Evolutionary conservation across 2,888 invertebrate genomes (phyloP), one percentile per base, ranked within the genome.

Genomic region (Ypsolopha scabrella): DNA sequence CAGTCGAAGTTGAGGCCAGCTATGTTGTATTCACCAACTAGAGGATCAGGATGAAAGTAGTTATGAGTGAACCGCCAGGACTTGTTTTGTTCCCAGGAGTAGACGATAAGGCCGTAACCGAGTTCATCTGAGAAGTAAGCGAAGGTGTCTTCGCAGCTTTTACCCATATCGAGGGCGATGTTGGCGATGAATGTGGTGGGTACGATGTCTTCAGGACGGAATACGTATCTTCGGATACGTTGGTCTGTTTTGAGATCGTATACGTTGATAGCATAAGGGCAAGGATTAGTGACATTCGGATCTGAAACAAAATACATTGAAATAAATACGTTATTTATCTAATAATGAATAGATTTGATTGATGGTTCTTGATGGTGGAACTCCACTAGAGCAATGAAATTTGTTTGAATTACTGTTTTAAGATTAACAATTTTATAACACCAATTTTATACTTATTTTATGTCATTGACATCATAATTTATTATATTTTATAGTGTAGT

Each of bases 1-100:
- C 95, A 95, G 71, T 94, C 94, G 88, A 94, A 94, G 70, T 94
- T 94, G 9, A 94, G 75, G 0, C 94, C 94, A 6, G 90, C 93
- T 55, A 94, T 90, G 65, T 92, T 93, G 71, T 91, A 94, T 64
- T 94, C 93, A 6, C 94, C 93, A 11, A 89, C 87, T 4, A 94
- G 75, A 0, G 95, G 95, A 70, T 95, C 94, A 0, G 94, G 94
- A 82, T 92, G 89, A 79, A 95, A 94, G 71, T 87, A 95, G 58
- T 92, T 91, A 66, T 95, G 94, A 9, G 85, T 87, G 65, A 94
- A 90, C 57, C 94, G 88, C 94, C 94, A 95, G 0, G 94, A 94
- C 58, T 86, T 91, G 67, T 95, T 91, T 57, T 89, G 85, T 64
- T 90, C 88, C 90, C 91, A 93, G 0, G 94, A 94, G 70, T 95